Percentiles rank a stretch among this genome's conserved stretches.
phyloP scores from a whole-genome alignment of 2,888 invertebrate genomes.

The Agrilus cyanescens region DNA sequence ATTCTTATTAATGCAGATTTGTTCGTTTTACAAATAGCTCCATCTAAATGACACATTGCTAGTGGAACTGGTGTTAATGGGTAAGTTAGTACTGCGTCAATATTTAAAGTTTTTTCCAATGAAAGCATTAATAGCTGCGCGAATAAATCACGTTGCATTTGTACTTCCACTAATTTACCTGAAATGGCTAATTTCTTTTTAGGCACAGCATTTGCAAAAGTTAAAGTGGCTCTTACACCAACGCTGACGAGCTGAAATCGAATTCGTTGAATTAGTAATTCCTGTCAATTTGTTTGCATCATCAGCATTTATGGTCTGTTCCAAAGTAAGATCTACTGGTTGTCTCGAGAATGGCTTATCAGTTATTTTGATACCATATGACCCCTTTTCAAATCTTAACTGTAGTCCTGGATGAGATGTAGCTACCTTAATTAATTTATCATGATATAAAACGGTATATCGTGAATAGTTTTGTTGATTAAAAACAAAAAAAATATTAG shows the following conservation, averaged over 20 bases:
- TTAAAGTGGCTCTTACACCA: neutral
- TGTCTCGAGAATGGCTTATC: no score
- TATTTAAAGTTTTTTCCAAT: slow-evolving; percentile 12
- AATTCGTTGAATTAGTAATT: neutral
- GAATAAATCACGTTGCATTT: slow-evolving; percentile 13
- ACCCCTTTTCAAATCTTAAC: no score
- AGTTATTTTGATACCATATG: no score
- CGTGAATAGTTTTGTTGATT: slow-evolving; percentile 27
- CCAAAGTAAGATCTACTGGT: no score
- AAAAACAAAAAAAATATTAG: slow-evolving; percentile 21
- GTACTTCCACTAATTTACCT: slow-evolving; percentile 10
- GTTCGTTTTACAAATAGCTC: slow-evolving; percentile 17
- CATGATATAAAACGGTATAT: slow-evolving; percentile 18
- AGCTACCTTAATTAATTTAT: slow-evolving; percentile 20
- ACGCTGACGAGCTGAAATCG: slow-evolving; percentile 2
- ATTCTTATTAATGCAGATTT: slow-evolving; percentile 17
- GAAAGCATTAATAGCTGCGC: slow-evolving; percentile 10
- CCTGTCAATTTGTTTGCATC: neutral
- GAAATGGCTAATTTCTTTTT: slow-evolving; percentile 5
- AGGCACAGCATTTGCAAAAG: slow-evolving; percentile 1
- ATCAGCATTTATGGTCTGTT: no score
- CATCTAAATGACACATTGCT: slow-evolving; percentile 18
- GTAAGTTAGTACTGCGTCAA: slow-evolving; percentile 17
- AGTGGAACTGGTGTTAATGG: slow-evolving; percentile 18
- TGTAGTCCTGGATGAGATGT: no score